Percentiles rank a stretch among this genome's conserved stretches.
Conservation (phyloP, 2,113 vertebrate genomes). For the Pangasianodon gigas region DNA sequence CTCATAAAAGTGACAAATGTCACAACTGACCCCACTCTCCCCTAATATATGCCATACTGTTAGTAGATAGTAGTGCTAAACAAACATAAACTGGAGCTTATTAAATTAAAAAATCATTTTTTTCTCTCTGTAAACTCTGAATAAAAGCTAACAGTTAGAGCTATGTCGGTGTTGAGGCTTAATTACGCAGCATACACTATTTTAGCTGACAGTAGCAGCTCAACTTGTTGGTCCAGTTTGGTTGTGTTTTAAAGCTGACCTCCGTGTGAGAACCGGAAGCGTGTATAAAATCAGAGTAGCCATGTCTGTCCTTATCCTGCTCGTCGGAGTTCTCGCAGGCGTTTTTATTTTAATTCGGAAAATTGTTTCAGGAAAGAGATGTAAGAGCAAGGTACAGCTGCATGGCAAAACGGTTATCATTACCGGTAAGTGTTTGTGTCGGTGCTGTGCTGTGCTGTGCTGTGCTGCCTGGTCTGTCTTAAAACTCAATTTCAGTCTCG, state of each 20-base stretch:
- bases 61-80: background rate
- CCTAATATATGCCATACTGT: no score
- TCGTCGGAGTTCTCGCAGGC: slow-evolving; percentile 26
- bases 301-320: slow-evolving; percentile 40
- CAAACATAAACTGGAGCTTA: background rate
- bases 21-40: background rate
- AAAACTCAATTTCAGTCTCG: background rate
- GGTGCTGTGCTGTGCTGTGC: background rate
- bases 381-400: slow-evolving; percentile 65
- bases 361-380: slow-evolving; percentile 48
- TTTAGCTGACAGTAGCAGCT: background rate
- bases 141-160: background rate
- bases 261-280: background rate
- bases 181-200: background rate
- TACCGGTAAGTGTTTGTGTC: slow-evolving; percentile 73
- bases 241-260: background rate
- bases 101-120: background rate
- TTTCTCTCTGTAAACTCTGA: background rate
- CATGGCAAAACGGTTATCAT: slow-evolving; percentile 84
- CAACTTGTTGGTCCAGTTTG: background rate
- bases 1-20: background rate
- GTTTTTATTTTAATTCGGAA: slow-evolving; percentile 38
- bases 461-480: background rate
- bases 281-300: background rate
- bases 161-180: background rate